Conservation (phyloP, 2,888 invertebrate species). For the Diarsia mendica region DNA sequence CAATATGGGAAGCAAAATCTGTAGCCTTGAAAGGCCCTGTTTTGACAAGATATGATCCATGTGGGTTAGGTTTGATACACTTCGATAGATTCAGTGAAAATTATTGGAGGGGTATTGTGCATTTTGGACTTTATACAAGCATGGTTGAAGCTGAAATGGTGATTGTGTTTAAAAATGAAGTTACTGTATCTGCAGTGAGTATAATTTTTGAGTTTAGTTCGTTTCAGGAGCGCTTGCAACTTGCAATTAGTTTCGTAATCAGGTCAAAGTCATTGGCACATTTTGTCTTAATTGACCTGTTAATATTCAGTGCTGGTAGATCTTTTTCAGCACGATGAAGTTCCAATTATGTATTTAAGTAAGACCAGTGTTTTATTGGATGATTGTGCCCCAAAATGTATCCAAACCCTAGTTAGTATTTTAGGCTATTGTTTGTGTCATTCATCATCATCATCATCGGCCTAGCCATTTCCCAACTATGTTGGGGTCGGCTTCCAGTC, state of each 20-base stretch:
- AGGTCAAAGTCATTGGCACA: not conserved
- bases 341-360: too few species aligned
- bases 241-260: too few species aligned
- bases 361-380: not conserved
- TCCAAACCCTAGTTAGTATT: not conserved
- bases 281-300: not conserved
- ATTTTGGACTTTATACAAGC: conserved; percentile 78
- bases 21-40: conserved; percentile 80
- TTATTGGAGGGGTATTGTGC: conserved; percentile 79
- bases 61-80: conserved; percentile 81
- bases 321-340: rapidly evolving
- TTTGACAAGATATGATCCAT: conserved; percentile 83
- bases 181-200: conserved; percentile 78
- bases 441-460: too few species aligned
- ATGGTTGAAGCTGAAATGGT: conserved; percentile 73
- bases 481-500: too few species aligned
- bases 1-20: conserved; percentile 68
- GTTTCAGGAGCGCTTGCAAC: not conserved
- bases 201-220: not conserved
- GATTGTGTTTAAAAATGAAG: conserved; percentile 77
- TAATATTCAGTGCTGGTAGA: not conserved
- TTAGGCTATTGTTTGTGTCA: too few species aligned
- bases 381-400: not conserved
- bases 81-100: conserved; percentile 78
- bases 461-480: too few species aligned